Conservation (phyloP, 2,113 vertebrate species). For the Mola mola region DNA sequence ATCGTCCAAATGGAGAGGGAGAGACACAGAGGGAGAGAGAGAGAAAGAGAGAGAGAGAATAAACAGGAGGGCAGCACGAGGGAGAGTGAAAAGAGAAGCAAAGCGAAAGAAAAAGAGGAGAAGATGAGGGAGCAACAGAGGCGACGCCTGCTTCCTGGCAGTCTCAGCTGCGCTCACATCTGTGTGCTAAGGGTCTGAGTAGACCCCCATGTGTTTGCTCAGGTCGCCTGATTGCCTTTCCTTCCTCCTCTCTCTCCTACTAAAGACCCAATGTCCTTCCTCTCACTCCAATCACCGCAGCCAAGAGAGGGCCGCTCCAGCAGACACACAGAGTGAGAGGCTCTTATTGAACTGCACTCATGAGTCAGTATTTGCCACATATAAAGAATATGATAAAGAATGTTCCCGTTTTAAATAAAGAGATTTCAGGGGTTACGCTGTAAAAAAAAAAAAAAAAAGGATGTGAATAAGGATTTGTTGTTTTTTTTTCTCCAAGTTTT, state of each 20-base stretch:
- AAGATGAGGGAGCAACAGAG: conserved; percentile 68
- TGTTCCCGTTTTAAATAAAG: neutral
- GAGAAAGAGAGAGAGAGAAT: conserved; percentile 1
- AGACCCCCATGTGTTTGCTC: conserved; percentile 81
- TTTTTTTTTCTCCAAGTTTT: conserved; percentile 13
- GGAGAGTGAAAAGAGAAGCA: conserved; percentile 42
- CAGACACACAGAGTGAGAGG: conserved; percentile 33
- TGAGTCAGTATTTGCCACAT: conserved; percentile 47
- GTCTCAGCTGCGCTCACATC: conserved; percentile 84
- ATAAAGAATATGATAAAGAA: neutral
- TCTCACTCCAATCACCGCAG: conserved; percentile 76
- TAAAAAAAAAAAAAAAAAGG: conserved; percentile 32
- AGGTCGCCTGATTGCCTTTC: conserved; percentile 85
- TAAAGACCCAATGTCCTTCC: conserved; percentile 82
- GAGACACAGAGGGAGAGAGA: conserved; percentile 16
- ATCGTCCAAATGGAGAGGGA: conserved; percentile 71
- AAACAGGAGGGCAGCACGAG: conserved; percentile 30
- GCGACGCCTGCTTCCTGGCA: conserved; percentile 83
- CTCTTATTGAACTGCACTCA: conserved; percentile 45
- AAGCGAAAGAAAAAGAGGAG: conserved; percentile 55
- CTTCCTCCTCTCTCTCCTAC: conserved; percentile 81
- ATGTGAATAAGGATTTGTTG: conserved; percentile 42
- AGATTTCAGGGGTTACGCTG: conserved; percentile 20
- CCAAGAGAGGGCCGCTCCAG: conserved; percentile 55
- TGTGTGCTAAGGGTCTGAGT: conserved; percentile 74